Evolutionary conservation across 2,888 invertebrate species (phyloP).

Genomic region (Anodontia alba): DNA sequence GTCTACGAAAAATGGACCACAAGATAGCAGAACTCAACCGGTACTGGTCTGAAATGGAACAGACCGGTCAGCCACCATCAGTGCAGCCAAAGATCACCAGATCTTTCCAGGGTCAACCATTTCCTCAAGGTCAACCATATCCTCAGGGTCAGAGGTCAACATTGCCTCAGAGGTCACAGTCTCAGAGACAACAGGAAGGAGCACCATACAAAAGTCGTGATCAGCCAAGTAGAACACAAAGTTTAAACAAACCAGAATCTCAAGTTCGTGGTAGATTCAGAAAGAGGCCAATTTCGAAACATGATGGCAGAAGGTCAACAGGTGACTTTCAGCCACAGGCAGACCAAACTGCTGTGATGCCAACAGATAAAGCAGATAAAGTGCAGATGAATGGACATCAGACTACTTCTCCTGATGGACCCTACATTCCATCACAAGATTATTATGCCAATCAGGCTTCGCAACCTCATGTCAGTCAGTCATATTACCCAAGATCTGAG

Average conservation of each 20-base stretch:
- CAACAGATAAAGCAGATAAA: neutral
- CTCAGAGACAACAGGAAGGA: slow-evolving; percentile 47
- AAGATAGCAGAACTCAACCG: slow-evolving; percentile 75
- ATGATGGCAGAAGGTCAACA: slow-evolving; percentile 39
- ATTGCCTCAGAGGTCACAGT: slow-evolving; percentile 46
- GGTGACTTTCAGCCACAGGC: neutral
- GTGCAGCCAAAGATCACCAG: slow-evolving; percentile 59
- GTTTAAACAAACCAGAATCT: slow-evolving; percentile 42
- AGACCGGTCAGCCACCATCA: slow-evolving; percentile 62
- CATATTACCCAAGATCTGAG: slow-evolving; percentile 59
- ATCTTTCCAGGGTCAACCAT: slow-evolving; percentile 38
- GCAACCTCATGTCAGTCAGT: slow-evolving; percentile 61
- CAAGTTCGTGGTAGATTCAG: slow-evolving; percentile 19
- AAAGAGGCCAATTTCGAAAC: slow-evolving; percentile 57
- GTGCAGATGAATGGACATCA: neutral
- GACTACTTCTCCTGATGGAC: neutral
- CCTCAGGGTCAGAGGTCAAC: slow-evolving; percentile 35
- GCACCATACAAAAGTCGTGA: slow-evolving; percentile 32
- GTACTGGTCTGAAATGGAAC: slow-evolving; percentile 79
- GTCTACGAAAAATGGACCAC: slow-evolving; percentile 76
- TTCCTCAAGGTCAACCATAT: slow-evolving; percentile 31
- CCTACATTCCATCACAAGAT: neutral
- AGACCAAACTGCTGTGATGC: neutral
- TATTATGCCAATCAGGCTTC: slow-evolving; percentile 22
- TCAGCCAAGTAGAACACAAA: slow-evolving; percentile 43